phyloP scores from a whole-genome alignment of 2,797 vertebrate species.

The Myotis myotis region DNA sequence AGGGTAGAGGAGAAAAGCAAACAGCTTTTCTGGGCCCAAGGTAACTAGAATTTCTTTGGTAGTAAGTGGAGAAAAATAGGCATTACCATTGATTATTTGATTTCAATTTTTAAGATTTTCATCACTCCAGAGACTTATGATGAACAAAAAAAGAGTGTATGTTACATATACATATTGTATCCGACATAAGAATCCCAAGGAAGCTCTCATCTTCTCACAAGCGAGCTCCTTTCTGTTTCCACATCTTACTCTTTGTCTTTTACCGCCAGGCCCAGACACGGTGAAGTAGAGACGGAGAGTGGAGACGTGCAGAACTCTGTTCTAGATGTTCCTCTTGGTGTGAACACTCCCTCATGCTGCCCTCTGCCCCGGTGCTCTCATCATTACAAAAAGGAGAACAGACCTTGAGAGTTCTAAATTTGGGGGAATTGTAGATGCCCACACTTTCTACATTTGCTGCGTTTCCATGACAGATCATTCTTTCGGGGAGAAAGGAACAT shows the following conservation, averaged over 20 bases:
- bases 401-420: conserved; percentile 18
- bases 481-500: conserved; percentile 55
- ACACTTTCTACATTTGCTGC: conserved; percentile 52
- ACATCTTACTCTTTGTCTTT: not conserved
- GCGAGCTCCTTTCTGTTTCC: not conserved
- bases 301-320: not conserved
- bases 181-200: not conserved
- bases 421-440: not conserved
- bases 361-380: not conserved
- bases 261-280: not conserved
- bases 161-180: not conserved
- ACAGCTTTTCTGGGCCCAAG: not conserved
- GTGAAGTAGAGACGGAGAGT: not conserved
- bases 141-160: not conserved
- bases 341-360: not conserved
- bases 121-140: not conserved
- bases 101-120: not conserved
- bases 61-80: not conserved
- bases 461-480: conserved; percentile 62
- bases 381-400: not conserved
- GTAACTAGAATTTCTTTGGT: not conserved
- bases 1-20: not conserved
- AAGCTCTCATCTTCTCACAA: not conserved
- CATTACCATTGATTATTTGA: not conserved
- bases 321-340: not conserved